These are phyloP conservation scores for Hyla sarda DNA, from an alignment of 2,113 vertebrate genomes.

Conservation along the genomic window DNA sequence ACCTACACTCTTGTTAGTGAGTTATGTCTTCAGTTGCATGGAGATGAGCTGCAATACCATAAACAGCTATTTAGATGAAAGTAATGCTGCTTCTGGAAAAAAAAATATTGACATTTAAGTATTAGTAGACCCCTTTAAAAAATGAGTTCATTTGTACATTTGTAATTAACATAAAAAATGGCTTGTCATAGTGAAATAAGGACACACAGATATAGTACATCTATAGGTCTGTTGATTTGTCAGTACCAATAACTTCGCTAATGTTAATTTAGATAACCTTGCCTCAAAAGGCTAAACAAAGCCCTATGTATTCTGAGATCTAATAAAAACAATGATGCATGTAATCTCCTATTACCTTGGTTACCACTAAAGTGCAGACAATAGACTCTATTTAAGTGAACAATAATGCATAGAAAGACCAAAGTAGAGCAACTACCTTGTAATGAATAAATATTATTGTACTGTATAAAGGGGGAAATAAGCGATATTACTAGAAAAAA, in stretches of 20 bases:
- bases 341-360: not conserved
- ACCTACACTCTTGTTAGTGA: no score
- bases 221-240: not conserved
- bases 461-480: not conserved
- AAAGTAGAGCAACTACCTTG: not conserved
- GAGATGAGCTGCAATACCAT: no score
- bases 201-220: not conserved
- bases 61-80: no score
- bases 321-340: not conserved
- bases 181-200: not conserved
- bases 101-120: no score
- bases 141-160: no score
- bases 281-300: not conserved
- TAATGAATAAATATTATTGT: constrained; percentile 3
- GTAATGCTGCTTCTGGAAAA: no score
- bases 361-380: not conserved
- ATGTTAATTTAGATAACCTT: not conserved
- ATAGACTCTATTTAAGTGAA: not conserved
- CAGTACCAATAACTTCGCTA: not conserved
- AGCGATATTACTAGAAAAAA: not conserved
- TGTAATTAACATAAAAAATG: no score
- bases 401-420: not conserved
- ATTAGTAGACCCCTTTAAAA: no score
- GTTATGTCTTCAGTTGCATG: no score
- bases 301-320: not conserved